Evolutionary conservation across 2,888 invertebrate genomes (phyloP), one percentile per base, ranked within the genome.

Genomic region (Volucella inanis): DNA sequence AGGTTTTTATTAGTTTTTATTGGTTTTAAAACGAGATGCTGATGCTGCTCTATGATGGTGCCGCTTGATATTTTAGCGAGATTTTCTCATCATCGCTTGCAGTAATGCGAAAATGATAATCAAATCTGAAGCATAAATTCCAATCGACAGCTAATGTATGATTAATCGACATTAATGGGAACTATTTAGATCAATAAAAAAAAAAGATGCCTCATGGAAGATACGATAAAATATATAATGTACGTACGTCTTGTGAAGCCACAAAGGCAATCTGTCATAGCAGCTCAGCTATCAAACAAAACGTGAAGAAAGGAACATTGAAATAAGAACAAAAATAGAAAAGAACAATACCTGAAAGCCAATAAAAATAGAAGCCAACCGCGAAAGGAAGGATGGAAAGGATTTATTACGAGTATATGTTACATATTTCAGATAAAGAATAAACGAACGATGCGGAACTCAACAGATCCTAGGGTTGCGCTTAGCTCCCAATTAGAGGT

Each of bases 91-190:
- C 12, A 62, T 54, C 41, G 45, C 54, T 8, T 47, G 55, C 9
- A 49, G 38, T 72, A 62, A 38, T 45, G 45, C 50, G 15, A 64
- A 8, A 39, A 41, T 65, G 79, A 71, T 79, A 72, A 79, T 59
- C 9, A 12, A 11, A 49, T 31, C 8, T 22, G n/a, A 22, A 10
- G 49, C 18, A 79, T 79, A 79, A 79, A 79, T 79, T 79, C 61
- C 41, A 59, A 65, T 65, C 67, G 79, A 79, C 79, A 72, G 65
- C 47, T 41, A 65, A 62, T 67, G 67, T 52, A 74, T 80, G 79
- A 80, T 80, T 80, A 80, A 68, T 74, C 22, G 80, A 74, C 74
- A 22, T 47, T 62, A 80, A 68, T 80, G 62, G 4, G 55, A 67
- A 67, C 54, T 61, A 62, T 55, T 80, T 74, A 67, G 65, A 80